These are phyloP conservation scores for Oryctes rhinoceros DNA, from an alignment of 1,140 invertebrate species.

Conservation along the genomic window DNA sequence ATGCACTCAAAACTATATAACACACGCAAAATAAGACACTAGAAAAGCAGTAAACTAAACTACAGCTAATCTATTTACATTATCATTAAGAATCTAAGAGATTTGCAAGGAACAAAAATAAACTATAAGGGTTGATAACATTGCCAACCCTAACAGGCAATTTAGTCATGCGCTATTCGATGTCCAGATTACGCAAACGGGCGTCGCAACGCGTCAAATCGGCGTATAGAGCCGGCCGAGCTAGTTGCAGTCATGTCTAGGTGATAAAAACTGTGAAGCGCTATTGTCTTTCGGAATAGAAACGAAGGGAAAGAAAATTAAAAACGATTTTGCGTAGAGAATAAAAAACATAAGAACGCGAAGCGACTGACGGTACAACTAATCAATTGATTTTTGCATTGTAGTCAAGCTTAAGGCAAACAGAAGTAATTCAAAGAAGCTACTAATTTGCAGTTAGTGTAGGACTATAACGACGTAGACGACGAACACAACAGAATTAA, in stretches of 20 bases:
- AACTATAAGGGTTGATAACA: neutral
- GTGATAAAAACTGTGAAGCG: conserved; percentile 1
- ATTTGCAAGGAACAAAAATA: neutral
- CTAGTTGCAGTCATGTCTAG: conserved; percentile 5
- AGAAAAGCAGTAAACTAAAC: neutral
- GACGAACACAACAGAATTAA: no score
- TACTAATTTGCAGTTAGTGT: no score
- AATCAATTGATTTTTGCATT: no score
- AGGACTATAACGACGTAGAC: no score
- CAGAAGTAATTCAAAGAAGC: no score
- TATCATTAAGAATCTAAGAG: no score
- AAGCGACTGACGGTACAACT: no score
- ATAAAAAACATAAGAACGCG: neutral
- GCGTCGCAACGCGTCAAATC: conserved; percentile 36
- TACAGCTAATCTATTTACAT: no score
- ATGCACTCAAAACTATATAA: no score
- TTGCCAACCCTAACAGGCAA: neutral
- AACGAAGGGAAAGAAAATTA: neutral
- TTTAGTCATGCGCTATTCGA: conserved; percentile 1
- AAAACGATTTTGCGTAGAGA: neutral
- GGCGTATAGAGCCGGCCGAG: neutral
- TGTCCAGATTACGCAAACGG: neutral
- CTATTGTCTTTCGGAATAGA: neutral
- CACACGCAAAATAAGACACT: no score
- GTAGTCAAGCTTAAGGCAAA: no score